These are phyloP conservation scores for Podocnemis expansa DNA, from an alignment of 2,113 vertebrate genomes.

Conservation along the genomic window DNA sequence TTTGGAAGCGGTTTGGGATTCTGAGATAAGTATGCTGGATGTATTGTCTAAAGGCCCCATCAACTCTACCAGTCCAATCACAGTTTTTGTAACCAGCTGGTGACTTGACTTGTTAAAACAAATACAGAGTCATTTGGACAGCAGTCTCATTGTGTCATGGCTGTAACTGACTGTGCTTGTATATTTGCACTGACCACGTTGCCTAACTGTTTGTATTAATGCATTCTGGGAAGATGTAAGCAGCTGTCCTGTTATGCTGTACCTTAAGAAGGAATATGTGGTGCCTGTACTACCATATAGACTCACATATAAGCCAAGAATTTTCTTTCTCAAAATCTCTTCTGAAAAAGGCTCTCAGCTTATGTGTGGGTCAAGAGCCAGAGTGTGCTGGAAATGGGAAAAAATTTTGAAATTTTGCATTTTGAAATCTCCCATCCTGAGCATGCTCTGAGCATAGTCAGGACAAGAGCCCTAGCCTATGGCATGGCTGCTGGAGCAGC, in stretches of 20 bases:
- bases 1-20: background rate
- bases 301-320: no score
- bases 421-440: no score
- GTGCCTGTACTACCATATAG: background rate
- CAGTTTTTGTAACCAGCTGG: background rate
- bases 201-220: background rate
- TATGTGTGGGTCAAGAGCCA: no score
- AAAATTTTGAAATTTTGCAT: no score
- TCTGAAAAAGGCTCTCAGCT: no score
- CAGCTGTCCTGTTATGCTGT: background rate
- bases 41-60: background rate
- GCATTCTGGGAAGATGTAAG: background rate
- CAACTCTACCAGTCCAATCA: background rate
- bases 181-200: background rate
- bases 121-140: background rate
- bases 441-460: no score
- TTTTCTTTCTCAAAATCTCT: no score
- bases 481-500: no score
- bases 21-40: background rate
- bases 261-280: background rate
- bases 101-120: background rate
- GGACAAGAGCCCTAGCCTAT: no score
- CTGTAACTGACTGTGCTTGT: background rate
- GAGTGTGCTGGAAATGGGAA: no score
- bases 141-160: background rate